phyloP scores from a whole-genome alignment of 2,888 invertebrate genomes.

The Antitype chi region DNA sequence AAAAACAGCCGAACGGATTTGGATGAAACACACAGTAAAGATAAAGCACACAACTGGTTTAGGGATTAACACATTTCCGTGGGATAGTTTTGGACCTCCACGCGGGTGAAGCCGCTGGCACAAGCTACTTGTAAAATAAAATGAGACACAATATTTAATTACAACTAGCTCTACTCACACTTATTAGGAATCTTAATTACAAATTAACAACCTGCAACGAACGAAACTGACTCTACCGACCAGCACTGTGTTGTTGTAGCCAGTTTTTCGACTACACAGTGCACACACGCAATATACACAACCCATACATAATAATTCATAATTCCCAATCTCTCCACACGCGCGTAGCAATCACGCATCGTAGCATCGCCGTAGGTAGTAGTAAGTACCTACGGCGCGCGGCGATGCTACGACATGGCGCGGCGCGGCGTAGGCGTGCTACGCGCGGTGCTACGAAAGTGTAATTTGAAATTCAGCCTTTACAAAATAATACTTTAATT shows the following conservation, averaged over 20 bases:
- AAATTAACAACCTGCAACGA: neutral
- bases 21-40: too few species aligned
- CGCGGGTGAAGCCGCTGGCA: too few species aligned
- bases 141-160: neutral
- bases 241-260: neutral
- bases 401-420: neutral
- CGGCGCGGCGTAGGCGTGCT: constrained; percentile 23
- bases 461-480: neutral
- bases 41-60: too few species aligned
- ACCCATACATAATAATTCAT: too few species aligned
- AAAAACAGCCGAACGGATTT: too few species aligned
- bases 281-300: neutral
- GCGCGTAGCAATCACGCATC: neutral
- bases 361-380: neutral
- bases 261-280: neutral
- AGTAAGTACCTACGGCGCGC: too few species aligned
- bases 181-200: neutral
- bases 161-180: neutral
- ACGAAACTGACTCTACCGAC: neutral
- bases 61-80: too few species aligned
- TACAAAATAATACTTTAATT: constrained; percentile 1
- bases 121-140: neutral
- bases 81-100: too few species aligned
- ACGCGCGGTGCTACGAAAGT: constrained; percentile 20
- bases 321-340: neutral